A percentile compares a stretch with the other conserved stretches of the same genome.
phyloP scores from a whole-genome alignment of 2,113 vertebrate genomes.

The Malaclemys terrapin region DNA sequence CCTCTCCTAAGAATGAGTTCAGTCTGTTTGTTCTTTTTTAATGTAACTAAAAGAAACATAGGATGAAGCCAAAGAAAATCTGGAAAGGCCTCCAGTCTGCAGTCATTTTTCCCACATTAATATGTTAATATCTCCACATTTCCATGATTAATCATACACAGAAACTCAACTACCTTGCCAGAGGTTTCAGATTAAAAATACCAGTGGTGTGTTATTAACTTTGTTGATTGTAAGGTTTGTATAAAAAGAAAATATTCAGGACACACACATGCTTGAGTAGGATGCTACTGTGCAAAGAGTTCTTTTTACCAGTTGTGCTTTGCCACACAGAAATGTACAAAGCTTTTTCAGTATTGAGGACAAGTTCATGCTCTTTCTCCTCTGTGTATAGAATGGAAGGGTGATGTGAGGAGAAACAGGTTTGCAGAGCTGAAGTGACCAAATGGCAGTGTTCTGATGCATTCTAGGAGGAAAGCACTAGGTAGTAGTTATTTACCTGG shows the following conservation, averaged over 20 bases:
- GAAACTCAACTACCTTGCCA: background rate
- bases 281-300: rapidly evolving
- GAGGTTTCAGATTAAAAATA: background rate
- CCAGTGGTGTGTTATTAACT: background rate
- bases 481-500: background rate
- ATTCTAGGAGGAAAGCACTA: background rate
- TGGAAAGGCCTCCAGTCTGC: background rate
- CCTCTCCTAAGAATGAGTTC: background rate
- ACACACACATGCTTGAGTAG: background rate
- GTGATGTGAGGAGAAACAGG: background rate
- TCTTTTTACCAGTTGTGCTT: background rate
- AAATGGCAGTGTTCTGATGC: background rate
- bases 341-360: background rate
- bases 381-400: background rate
- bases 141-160: background rate
- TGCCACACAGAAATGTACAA: background rate
- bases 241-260: constrained; percentile 1
- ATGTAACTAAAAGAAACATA: background rate
- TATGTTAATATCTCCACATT: background rate
- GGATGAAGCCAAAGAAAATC: background rate
- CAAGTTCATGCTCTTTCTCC: rapidly evolving
- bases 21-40: background rate
- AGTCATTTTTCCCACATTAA: background rate
- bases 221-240: background rate
- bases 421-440: background rate